Evolutionary conservation across 2,113 vertebrate species (phyloP), one percentile per base, ranked within the genome.

Genomic region (Piprites chloris): DNA sequence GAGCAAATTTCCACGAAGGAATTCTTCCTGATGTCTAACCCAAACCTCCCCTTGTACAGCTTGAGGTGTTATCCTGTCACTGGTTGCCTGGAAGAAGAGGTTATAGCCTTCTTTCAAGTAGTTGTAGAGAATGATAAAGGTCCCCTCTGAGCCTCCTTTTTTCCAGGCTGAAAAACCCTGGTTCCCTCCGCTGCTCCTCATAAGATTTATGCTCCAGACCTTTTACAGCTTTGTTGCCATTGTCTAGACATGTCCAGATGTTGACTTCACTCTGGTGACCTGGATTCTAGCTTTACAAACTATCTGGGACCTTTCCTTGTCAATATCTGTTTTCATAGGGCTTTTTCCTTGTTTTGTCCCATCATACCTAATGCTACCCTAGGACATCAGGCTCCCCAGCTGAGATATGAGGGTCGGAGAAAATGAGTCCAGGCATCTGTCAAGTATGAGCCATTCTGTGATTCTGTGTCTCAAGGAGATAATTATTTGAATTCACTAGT

Each of bases 61-160:
- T 22, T 47, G n/a, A n/a, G 30, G 13, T 47, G 39, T 8, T 30
- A 11, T 35, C 11, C 26, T 62, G 26, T 19, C 17, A 9, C 20
- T 41, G 2, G 8, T 27, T 62, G 4, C 16, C 9, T 39, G n/a
- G 11, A 11, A 68, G 62, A 74, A 81, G 46, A 47, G 62, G 28
- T 4, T 32, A 2, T 39, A 39, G 0, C 1, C 11, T 68, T 9
- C n/a, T 47, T 47, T 18, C 53, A 55, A 13, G 30, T 2, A 26
- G 20, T 19, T 53, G 14, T 35, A 75, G 47, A 27, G n/a, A 12
- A 9, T 4, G 8, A 11, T 18, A 47, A 47, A 55, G n/a, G 20
- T 41, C 24, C 9, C 13, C 14, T 23, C 33, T 24, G 39, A n/a
- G 13, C 6, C 11, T 5, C 7, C 14, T 83, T 61, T 35, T 18